These are phyloP conservation scores for Ligdia adustata DNA, from an alignment of 2,888 invertebrate genomes.

Conservation along the genomic window DNA sequence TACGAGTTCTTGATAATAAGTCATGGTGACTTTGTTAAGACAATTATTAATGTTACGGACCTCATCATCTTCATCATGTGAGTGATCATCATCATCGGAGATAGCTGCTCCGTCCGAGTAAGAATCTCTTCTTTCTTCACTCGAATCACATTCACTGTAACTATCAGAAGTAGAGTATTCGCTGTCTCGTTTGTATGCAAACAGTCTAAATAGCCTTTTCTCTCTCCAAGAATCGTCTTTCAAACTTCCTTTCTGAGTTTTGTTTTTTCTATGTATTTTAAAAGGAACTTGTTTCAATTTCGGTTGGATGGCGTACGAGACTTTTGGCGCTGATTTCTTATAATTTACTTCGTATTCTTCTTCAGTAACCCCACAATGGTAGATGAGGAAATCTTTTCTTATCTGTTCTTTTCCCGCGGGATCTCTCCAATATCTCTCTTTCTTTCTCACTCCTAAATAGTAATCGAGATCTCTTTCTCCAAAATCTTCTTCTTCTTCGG, in stretches of 20 bases:
- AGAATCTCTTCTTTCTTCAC: constrained; percentile 39
- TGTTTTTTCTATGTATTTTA: constrained; percentile 64
- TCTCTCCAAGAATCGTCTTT: constrained; percentile 73
- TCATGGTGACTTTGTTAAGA: too few relatives aligned
- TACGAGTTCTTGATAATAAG: too few relatives aligned
- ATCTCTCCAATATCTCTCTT: constrained; percentile 73
- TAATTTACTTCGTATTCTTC: constrained; percentile 68
- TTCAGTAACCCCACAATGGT: constrained; percentile 71
- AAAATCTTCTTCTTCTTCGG: constrained; percentile 54
- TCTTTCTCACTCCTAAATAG: constrained; percentile 69
- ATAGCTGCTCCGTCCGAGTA: constrained; percentile 20
- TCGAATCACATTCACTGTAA: constrained; percentile 75
- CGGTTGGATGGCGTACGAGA: constrained; percentile 51
- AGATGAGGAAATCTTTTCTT: constrained; percentile 70
- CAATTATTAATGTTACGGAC: too few relatives aligned
- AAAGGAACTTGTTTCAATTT: constrained; percentile 75
- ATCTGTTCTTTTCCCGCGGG: constrained; percentile 70
- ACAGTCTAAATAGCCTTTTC: constrained; percentile 69
- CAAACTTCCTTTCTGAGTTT: constrained; percentile 48
- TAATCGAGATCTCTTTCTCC: constrained; percentile 73
- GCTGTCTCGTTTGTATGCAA: constrained; percentile 64
- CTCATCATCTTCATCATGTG: constrained; percentile 6
- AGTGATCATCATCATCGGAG: constrained; percentile 16
- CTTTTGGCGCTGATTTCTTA: constrained; percentile 52
- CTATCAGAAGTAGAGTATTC: constrained; percentile 73